Evolutionary conservation across 2,113 vertebrate species (phyloP).

Genomic region (Gobius niger): DNA sequence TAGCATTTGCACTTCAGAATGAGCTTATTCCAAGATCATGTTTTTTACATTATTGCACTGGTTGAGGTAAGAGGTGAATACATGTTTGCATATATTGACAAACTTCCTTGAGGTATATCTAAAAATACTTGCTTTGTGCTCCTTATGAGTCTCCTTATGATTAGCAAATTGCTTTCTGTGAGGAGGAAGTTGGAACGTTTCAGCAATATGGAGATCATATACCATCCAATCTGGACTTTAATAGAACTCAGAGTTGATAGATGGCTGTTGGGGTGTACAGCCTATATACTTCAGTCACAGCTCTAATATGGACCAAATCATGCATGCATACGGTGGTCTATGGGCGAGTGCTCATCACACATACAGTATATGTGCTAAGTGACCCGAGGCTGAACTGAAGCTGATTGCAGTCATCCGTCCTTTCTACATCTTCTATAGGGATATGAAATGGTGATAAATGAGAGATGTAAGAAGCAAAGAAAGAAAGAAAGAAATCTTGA

Average conservation of each 20-base stretch:
- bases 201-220: conserved; percentile 48
- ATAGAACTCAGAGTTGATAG: conserved; percentile 46
- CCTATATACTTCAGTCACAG: conserved; percentile 21
- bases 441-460: conserved; percentile 57
- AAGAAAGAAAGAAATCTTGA: not conserved
- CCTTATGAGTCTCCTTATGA: conserved; percentile 16
- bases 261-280: conserved; percentile 25
- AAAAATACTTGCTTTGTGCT: not conserved
- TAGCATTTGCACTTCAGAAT: too few species aligned
- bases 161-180: conserved; percentile 21
- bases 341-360: not conserved
- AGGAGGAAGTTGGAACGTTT: conserved; percentile 21
- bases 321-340: not conserved
- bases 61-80: not conserved
- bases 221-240: conserved; percentile 36
- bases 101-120: too few species aligned
- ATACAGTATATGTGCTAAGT: conserved; percentile 24
- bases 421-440: conserved; percentile 59
- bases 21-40: too few species aligned
- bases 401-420: conserved; percentile 66
- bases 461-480: conserved; percentile 18
- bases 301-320: not conserved
- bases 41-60: too few species aligned
- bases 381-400: conserved; percentile 62
- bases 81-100: conserved; percentile 8